These are phyloP conservation scores for Cyphomyrus discorhynchus DNA, from an alignment of 2,113 vertebrate genomes.

Conservation along the genomic window DNA sequence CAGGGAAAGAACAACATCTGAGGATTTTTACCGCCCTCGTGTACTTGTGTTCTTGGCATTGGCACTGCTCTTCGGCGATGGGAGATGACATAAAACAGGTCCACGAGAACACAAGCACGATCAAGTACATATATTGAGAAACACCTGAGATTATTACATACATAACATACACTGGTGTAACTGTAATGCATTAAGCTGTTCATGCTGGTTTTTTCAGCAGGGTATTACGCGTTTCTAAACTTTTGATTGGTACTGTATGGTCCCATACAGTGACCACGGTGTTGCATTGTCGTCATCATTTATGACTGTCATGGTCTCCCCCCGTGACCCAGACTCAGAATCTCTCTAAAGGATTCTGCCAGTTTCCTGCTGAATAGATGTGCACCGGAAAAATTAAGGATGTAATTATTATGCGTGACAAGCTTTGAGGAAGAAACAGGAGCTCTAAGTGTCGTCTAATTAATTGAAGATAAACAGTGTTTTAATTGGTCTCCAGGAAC, in stretches of 20 bases:
- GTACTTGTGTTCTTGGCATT: too few relatives aligned
- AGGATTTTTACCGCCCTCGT: too few relatives aligned
- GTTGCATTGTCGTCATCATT: background rate
- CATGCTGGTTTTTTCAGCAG: background rate
- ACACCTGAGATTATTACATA: too few relatives aligned
- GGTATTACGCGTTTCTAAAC: background rate
- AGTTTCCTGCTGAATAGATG: background rate
- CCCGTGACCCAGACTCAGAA: background rate
- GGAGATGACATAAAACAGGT: too few relatives aligned
- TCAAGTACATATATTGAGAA: too few relatives aligned
- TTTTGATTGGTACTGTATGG: background rate
- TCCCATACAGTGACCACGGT: background rate
- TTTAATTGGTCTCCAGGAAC: background rate
- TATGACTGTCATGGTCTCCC: background rate
- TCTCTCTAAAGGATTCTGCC: background rate
- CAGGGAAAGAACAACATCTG: too few relatives aligned
- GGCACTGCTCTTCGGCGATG: too few relatives aligned
- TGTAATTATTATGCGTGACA: background rate
- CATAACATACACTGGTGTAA: too few relatives aligned
- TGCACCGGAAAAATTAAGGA: background rate
- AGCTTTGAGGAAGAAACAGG: background rate
- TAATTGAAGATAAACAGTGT: slow-evolving; percentile 3
- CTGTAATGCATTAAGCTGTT: background rate
- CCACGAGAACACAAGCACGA: too few relatives aligned
- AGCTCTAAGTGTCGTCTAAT: background rate